Percentiles rank a stretch among this genome's conserved stretches.
Evolutionary conservation across 2,888 invertebrate genomes (phyloP).

Genomic region (Melolontha melolontha): DNA sequence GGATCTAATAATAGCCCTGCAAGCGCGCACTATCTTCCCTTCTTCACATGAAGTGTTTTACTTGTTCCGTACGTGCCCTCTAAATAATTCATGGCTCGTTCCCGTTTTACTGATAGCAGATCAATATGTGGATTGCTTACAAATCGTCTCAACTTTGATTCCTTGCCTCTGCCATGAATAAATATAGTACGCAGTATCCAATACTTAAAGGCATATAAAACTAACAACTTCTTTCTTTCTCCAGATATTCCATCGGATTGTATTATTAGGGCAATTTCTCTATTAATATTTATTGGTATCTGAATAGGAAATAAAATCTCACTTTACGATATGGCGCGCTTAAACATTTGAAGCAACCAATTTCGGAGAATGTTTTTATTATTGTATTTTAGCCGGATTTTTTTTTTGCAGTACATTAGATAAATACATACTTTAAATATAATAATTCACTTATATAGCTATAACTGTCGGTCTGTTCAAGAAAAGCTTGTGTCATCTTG

Average conservation of each 20-base stretch:
- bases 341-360: too few relatives aligned
- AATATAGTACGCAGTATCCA: conserved; percentile 7
- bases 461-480: too few relatives aligned
- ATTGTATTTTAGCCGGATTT: too few relatives aligned
- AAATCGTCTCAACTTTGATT: conserved; percentile 39
- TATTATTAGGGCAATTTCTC: background rate
- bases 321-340: too few relatives aligned
- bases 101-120: conserved; percentile 39
- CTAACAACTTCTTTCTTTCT: background rate
- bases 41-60: conserved; percentile 28
- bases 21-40: conserved; percentile 8
- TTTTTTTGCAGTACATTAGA: too few relatives aligned
- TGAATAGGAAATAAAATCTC: conserved; percentile 3
- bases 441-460: too few relatives aligned
- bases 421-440: too few relatives aligned
- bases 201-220: background rate
- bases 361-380: too few relatives aligned
- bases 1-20: conserved; percentile 28
- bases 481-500: too few relatives aligned
- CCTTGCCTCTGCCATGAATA: conserved; percentile 19
- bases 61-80: conserved; percentile 35
- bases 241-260: background rate
- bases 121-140: conserved; percentile 41
- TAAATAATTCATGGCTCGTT: conserved; percentile 41
- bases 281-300: conserved; percentile 22